These are phyloP conservation scores for Epinotia brunnichana DNA, from an alignment of 2,888 invertebrate species.

Conservation along the genomic window DNA sequence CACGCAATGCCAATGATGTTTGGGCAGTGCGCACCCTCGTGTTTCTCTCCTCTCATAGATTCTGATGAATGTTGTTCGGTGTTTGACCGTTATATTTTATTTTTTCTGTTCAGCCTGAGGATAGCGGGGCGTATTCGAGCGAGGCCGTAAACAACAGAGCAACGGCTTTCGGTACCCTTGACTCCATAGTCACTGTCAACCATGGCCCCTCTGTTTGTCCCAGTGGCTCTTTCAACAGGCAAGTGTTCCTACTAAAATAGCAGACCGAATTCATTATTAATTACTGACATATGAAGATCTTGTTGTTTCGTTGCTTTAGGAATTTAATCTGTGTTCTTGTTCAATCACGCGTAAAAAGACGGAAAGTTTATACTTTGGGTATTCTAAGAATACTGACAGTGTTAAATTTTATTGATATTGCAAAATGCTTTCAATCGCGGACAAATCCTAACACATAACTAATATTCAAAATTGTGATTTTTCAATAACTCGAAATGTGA, in stretches of 20 bases:
- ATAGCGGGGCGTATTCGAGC: constrained; percentile 99
- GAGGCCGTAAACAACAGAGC: constrained; percentile 96
- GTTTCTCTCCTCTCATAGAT: too few relatives aligned
- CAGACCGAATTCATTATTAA: background rate
- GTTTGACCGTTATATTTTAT: background rate
- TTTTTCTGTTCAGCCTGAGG: constrained; percentile 68
- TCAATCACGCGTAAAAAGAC: too few relatives aligned
- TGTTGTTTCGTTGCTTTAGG: background rate
- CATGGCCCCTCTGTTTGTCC: constrained; percentile 84
- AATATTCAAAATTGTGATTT: too few relatives aligned
- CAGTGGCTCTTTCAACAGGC: constrained; percentile 91
- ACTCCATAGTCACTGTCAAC: constrained; percentile 92
- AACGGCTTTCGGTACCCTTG: constrained; percentile 93
- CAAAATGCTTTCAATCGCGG: too few relatives aligned
- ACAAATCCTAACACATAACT: too few relatives aligned
- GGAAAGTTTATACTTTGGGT: too few relatives aligned
- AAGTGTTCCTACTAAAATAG: constrained; percentile 49
- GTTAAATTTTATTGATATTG: too few relatives aligned
- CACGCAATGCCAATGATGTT: too few relatives aligned
- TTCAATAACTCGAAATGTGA: too few relatives aligned
- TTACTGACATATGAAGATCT: background rate
- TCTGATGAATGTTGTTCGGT: background rate
- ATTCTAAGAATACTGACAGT: too few relatives aligned
- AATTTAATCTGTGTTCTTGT: background rate
- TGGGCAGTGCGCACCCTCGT: too few relatives aligned